Percentiles rank a stretch among this genome's conserved stretches.
These are phyloP conservation scores for Chaetodon auriga DNA, from an alignment of 2,113 vertebrate genomes.

Conservation along the genomic window DNA sequence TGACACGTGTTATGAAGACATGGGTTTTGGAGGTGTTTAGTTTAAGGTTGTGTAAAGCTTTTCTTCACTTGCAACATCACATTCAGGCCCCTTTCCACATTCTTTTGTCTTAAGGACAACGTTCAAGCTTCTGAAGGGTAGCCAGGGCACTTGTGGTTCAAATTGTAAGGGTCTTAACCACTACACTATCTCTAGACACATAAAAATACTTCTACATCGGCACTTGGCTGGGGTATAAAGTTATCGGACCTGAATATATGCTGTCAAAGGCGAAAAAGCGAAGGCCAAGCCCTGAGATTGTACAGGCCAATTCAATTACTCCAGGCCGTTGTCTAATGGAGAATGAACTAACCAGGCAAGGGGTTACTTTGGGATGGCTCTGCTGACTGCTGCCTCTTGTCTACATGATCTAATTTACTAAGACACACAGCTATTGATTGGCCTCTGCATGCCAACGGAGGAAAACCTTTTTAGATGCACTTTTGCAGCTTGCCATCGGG, in stretches of 20 bases:
- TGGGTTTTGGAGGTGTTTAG: background rate
- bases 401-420: conserved; percentile 84
- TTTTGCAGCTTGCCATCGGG: conserved; percentile 66
- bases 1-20: conserved; percentile 4
- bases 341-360: conserved; percentile 76
- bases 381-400: conserved; percentile 80
- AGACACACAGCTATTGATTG: conserved; percentile 83
- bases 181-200: background rate
- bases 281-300: conserved; percentile 73
- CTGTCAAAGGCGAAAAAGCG: conserved; percentile 69
- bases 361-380: conserved; percentile 75
- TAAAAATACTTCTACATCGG: conserved; percentile 21
- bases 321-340: conserved; percentile 72
- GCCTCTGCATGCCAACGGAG: conserved; percentile 68
- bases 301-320: conserved; percentile 82
- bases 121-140: background rate
- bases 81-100: background rate
- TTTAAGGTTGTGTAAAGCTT: background rate
- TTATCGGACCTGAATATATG: conserved; percentile 68
- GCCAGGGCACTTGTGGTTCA: background rate
- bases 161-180: conserved; percentile 14
- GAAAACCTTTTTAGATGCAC: conserved; percentile 70
- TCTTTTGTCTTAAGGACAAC: background rate
- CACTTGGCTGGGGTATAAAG: conserved; percentile 38
- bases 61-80: background rate